Conservation (phyloP, 2,113 vertebrate genomes). For the Saiga tatarica region DNA sequence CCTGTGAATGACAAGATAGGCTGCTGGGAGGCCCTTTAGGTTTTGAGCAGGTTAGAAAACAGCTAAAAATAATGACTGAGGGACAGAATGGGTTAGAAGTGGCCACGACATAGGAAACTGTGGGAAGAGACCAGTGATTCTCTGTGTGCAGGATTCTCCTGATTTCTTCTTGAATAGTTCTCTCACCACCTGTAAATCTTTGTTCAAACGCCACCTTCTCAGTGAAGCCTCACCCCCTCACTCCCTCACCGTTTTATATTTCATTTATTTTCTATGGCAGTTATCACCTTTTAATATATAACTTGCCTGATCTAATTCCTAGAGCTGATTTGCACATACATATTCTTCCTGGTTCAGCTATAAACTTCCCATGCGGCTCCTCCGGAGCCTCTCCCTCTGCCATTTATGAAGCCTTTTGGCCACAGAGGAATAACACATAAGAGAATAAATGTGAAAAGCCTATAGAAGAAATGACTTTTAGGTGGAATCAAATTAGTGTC, state of each 20-base stretch:
- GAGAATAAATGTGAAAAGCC: neutral
- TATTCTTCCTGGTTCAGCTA: neutral
- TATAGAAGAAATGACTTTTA: neutral
- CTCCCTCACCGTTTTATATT: neutral
- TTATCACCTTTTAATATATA: neutral
- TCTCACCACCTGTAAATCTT: neutral
- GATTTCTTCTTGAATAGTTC: neutral
- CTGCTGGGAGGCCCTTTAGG: neutral
- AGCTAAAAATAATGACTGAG: neutral
- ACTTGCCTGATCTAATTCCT: neutral
- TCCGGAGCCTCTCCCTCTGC: neutral
- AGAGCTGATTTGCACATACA: neutral
- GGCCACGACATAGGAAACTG: too few species aligned
- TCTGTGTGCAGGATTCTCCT: neutral
- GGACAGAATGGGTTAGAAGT: neutral
- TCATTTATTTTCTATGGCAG: neutral
- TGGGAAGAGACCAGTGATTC: neutral
- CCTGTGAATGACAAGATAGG: neutral
- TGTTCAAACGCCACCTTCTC: neutral
- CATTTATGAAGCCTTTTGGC: neutral
- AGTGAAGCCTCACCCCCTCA: too few species aligned
- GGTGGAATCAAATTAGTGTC: neutral
- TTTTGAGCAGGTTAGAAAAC: neutral
- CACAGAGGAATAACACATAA: neutral
- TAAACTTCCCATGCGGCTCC: fast-evolving